Evolutionary conservation across 2,113 vertebrate genomes (phyloP).

Genomic region (Grammomys dolichurus): DNA sequence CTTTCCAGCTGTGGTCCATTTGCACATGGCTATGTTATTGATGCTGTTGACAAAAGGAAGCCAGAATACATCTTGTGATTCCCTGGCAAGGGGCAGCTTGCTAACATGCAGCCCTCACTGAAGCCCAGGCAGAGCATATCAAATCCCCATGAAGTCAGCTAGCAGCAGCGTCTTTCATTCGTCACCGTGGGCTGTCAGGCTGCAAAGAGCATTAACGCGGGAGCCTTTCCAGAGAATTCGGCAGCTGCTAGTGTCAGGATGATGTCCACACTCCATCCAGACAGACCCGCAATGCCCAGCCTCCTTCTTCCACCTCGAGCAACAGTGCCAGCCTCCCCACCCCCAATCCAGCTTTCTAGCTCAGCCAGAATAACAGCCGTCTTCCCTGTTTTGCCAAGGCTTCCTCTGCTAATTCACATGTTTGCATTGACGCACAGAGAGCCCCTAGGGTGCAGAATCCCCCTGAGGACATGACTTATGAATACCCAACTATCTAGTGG

Average conservation of each 20-base stretch:
- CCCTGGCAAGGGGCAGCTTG: slow-evolving; percentile 23
- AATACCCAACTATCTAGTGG: not conserved
- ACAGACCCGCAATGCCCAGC: not conserved
- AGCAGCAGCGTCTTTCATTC: not conserved
- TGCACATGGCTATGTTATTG: rapidly evolving
- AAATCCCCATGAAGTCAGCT: not conserved
- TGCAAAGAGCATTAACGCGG: not conserved
- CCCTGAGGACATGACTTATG: not conserved
- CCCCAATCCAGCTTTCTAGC: not conserved
- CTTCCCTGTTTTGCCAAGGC: not conserved
- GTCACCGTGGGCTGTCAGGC: slow-evolving; percentile 3
- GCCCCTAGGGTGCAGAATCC: slow-evolving; percentile 38
- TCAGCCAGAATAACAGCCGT: slow-evolving; percentile 59
- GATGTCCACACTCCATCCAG: not conserved
- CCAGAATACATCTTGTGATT: not conserved
- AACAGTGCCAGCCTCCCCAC: not conserved
- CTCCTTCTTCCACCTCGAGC: not conserved
- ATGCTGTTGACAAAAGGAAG: not conserved
- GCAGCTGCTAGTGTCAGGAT: not conserved
- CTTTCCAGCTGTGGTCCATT: not conserved
- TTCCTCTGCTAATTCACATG: slow-evolving; percentile 66
- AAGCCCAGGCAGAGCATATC: not conserved
- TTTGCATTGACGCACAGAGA: slow-evolving; percentile 57
- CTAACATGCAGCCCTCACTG: not conserved
- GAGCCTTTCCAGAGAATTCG: not conserved